Evolutionary conservation across 2,797 vertebrate genomes (phyloP).

Genomic region (Mareca penelope): DNA sequence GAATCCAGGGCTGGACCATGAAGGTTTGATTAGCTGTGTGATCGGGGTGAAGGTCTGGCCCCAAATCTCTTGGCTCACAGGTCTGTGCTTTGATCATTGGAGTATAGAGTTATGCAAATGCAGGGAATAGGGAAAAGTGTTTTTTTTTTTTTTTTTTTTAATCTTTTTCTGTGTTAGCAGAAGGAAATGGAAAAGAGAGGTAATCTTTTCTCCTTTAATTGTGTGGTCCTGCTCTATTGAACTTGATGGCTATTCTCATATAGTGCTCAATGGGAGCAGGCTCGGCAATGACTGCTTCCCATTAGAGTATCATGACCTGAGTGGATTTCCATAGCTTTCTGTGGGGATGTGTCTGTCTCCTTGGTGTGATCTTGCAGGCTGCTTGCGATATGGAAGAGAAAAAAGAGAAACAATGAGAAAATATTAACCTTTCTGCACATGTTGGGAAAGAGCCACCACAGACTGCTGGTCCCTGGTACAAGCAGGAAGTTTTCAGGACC

Average conservation of each 20-base stretch:
- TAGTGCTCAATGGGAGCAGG: background rate
- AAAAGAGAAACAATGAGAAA: background rate
- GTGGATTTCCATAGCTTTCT: background rate
- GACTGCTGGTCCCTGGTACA: background rate
- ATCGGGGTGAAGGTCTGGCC: background rate
- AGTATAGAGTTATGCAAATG: background rate
- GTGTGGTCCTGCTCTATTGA: conserved; percentile 22
- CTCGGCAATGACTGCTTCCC: background rate
- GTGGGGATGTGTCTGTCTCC: background rate
- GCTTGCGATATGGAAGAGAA: background rate
- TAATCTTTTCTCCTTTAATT: conserved; percentile 35
- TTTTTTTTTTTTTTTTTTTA: background rate
- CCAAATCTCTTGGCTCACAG: background rate
- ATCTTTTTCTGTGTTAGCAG: background rate
- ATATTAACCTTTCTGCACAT: background rate
- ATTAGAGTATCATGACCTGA: background rate
- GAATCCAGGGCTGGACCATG: background rate
- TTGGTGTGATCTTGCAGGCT: background rate
- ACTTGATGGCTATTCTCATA: conserved; percentile 4
- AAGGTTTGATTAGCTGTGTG: background rate
- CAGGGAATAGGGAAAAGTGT: background rate
- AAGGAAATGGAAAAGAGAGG: conserved; percentile 32
- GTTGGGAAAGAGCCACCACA: background rate
- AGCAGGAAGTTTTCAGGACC: fast-evolving
- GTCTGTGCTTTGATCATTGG: background rate